These are phyloP conservation scores for Xestia xanthographa DNA, from an alignment of 2,888 invertebrate genomes.

Conservation along the genomic window DNA sequence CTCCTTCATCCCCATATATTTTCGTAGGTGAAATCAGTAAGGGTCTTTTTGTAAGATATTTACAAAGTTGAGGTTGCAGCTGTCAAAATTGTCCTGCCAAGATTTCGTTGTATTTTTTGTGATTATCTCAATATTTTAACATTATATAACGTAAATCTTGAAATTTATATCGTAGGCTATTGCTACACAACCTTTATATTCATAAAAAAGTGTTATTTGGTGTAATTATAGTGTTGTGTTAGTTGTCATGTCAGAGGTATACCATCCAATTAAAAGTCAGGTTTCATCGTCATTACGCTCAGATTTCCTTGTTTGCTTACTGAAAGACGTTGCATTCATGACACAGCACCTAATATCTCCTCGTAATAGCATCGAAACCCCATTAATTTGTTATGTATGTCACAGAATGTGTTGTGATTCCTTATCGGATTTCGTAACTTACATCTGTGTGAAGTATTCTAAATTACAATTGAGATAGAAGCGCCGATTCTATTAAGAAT, in stretches of 20 bases:
- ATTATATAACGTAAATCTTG: constrained; percentile 59
- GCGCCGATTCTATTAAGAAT: constrained; percentile 1
- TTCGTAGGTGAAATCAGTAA: constrained; percentile 49
- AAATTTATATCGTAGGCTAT: constrained; percentile 3
- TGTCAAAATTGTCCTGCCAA: constrained; percentile 78
- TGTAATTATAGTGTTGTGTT: constrained; percentile 38
- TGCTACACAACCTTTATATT: constrained; percentile 14
- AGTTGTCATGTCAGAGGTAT: constrained; percentile 37
- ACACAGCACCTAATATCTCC: constrained; percentile 14
- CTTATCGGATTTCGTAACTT: constrained; percentile 57
- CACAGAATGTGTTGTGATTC: constrained; percentile 53
- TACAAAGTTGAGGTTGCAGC: constrained; percentile 77
- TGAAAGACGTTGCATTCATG: constrained; percentile 20
- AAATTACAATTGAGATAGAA: constrained; percentile 26
- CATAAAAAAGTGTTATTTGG: constrained; percentile 33
- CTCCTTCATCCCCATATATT: constrained; percentile 52
- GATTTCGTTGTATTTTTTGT: constrained; percentile 70
- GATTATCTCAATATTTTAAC: constrained; percentile 56
- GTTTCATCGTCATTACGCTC: constrained; percentile 49
- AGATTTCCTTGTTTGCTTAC: constrained; percentile 30
- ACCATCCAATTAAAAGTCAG: constrained; percentile 45
- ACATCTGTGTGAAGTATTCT: constrained; percentile 19
- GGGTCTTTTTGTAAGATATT: constrained; percentile 65
- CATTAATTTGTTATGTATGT: constrained; percentile 46
- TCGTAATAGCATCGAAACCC: constrained; percentile 7